Percentiles rank a stretch among this genome's conserved stretches.
phyloP scores from a whole-genome alignment of 1,140 invertebrate genomes.

The Nebria ingens region DNA sequence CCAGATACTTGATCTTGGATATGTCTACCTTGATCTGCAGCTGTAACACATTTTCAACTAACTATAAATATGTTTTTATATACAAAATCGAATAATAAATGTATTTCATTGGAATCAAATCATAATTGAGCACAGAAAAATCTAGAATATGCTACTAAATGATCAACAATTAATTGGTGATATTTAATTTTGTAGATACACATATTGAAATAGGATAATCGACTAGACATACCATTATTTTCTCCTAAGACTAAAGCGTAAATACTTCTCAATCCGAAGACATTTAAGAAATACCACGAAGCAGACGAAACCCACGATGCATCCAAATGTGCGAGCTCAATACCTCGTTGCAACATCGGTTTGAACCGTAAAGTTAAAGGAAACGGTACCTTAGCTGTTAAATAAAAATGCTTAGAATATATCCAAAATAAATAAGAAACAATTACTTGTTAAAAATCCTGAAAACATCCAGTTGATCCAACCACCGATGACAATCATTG shows the following conservation, averaged over 20 bases:
- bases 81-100: slow-evolving; percentile 11
- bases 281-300: slow-evolving; percentile 99
- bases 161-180: no score
- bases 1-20: slow-evolving; percentile 98
- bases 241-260: slow-evolving; percentile 96
- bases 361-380: slow-evolving; percentile 96
- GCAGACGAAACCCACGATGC: slow-evolving; percentile 99
- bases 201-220: background rate
- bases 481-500: slow-evolving; percentile 97
- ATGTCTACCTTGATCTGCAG: slow-evolving; percentile 91
- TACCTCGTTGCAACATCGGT: slow-evolving; percentile 97
- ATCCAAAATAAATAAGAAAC: slow-evolving; percentile 4
- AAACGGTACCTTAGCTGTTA: slow-evolving; percentile 92
- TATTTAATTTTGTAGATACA: slow-evolving; percentile 4
- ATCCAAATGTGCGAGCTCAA: slow-evolving; percentile 90
- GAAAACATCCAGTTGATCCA: slow-evolving; percentile 99
- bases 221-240: slow-evolving; percentile 70
- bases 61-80: slow-evolving; percentile 6
- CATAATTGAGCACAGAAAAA: background rate
- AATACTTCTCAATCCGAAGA: slow-evolving; percentile 96
- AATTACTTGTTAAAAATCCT: slow-evolving; percentile 92
- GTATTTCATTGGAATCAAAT: slow-evolving; percentile 9
- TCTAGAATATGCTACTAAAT: no score
- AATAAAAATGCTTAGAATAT: slow-evolving; percentile 14
- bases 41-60: slow-evolving; percentile 37